phyloP scores from a whole-genome alignment of 1,140 invertebrate genomes.

The Teleogryllus occipitalis region DNA sequence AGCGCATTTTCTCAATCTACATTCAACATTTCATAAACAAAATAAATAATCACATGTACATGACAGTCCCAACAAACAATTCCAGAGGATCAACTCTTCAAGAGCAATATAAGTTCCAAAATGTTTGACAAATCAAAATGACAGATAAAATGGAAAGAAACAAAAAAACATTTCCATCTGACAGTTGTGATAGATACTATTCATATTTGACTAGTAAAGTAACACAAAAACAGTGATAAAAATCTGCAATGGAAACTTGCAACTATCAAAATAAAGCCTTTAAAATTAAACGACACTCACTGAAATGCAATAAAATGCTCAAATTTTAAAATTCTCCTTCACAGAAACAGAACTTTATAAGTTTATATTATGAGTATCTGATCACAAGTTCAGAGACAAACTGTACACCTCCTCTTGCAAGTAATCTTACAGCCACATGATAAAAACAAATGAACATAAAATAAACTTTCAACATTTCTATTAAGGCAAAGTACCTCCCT shows the following conservation, averaged over 20 bases:
- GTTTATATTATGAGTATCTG: not conserved
- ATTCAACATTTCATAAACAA: not conserved
- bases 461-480: not conserved
- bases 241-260: not conserved
- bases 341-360: not conserved
- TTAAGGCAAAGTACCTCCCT: not conserved
- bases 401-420: not conserved
- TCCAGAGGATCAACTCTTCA: not conserved
- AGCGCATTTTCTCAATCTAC: not conserved
- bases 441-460: not conserved
- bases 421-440: not conserved
- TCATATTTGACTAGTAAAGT: not conserved
- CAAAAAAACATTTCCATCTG: not conserved
- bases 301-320: not conserved
- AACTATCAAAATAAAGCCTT: not conserved
- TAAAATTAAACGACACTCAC: not conserved
- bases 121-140: not conserved
- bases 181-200: not conserved
- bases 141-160: not conserved
- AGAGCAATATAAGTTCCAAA: not conserved
- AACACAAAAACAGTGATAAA: not conserved
- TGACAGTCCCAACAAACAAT: not conserved
- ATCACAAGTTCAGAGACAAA: not conserved
- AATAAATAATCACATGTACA: constrained; percentile 5
- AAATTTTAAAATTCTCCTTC: not conserved